A percentile compares a stretch with the other conserved stretches of the same genome.
Evolutionary conservation across 2,797 vertebrate species (phyloP).

Genomic region (Leptatherina wallacei): DNA sequence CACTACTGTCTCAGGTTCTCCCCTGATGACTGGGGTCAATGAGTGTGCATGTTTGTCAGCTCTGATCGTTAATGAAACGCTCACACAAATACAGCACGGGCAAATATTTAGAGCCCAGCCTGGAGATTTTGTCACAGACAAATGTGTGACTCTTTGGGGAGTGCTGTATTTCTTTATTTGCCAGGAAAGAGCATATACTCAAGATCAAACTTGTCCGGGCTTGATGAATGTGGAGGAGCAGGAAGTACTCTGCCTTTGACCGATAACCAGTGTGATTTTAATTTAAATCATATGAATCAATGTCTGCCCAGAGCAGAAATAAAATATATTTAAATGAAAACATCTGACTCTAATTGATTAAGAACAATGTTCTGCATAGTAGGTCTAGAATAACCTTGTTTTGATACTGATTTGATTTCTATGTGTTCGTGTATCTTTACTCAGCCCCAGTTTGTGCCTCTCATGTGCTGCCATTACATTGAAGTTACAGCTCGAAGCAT

Average conservation of each 20-base stretch:
- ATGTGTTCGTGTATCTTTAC: conserved; percentile 35
- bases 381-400: conserved; percentile 77
- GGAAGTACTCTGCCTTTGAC: conserved; percentile 80
- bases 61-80: conserved; percentile 82
- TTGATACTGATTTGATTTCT: conserved; percentile 73
- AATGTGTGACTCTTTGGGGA: conserved; percentile 72
- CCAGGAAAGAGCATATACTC: conserved; percentile 67
- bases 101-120: conserved; percentile 83
- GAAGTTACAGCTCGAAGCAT: background rate
- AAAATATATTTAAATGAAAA: conserved; percentile 84
- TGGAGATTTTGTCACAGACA: conserved; percentile 76
- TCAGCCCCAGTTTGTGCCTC: conserved; percentile 15
- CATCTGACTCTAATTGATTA: conserved; percentile 86
- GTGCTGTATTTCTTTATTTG: conserved; percentile 63
- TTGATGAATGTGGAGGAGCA: conserved; percentile 71
- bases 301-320: conserved; percentile 68
- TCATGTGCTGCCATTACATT: conserved; percentile 11
- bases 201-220: conserved; percentile 65
- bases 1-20: conserved; percentile 70
- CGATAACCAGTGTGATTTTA: conserved; percentile 81
- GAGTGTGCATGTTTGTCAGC: conserved; percentile 81
- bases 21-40: conserved; percentile 70
- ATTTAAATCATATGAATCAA: conserved; percentile 87
- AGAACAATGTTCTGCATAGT: conserved; percentile 78
- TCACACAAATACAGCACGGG: conserved; percentile 80